A percentile compares a stretch with the other conserved stretches of the same genome.
Evolutionary conservation across 2,797 vertebrate genomes (phyloP).

Genomic region (Sylvilagus floridanus): DNA sequence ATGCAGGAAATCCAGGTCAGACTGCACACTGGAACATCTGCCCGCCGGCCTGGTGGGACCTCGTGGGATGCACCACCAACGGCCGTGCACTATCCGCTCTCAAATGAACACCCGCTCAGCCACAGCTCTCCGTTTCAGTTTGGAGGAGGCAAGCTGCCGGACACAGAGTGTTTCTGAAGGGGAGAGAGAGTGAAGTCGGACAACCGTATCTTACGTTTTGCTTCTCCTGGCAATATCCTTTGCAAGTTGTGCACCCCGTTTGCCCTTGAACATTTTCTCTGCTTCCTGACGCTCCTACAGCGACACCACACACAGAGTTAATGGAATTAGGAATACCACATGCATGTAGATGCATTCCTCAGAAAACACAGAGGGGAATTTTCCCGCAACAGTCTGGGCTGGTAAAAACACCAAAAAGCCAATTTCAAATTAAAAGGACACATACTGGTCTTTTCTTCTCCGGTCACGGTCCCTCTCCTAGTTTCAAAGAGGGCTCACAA

Average conservation of each 20-base stretch:
- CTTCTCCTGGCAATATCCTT: constrained; percentile 99
- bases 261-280: constrained; percentile 99
- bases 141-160: constrained; percentile 23
- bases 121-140: constrained; percentile 18
- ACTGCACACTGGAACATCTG: not conserved
- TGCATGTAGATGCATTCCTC: constrained; percentile 81
- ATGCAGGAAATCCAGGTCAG: not conserved
- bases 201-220: constrained; percentile 97
- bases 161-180: constrained; percentile 93
- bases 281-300: constrained; percentile 99
- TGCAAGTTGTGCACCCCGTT: constrained; percentile 99
- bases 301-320: constrained; percentile 95
- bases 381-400: constrained; percentile 32
- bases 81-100: not conserved
- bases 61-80: not conserved
- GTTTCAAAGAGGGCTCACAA: not conserved
- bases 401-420: constrained; percentile 58
- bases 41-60: not conserved
- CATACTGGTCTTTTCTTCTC: not conserved
- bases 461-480: not conserved
- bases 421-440: constrained; percentile 32
- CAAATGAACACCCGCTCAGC: not conserved
- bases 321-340: constrained; percentile 87
- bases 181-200: constrained; percentile 87
- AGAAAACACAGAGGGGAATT: constrained; percentile 70